phyloP scores from a whole-genome alignment of 2,888 invertebrate genomes.

The Cataglyphis rosenhaueri region DNA sequence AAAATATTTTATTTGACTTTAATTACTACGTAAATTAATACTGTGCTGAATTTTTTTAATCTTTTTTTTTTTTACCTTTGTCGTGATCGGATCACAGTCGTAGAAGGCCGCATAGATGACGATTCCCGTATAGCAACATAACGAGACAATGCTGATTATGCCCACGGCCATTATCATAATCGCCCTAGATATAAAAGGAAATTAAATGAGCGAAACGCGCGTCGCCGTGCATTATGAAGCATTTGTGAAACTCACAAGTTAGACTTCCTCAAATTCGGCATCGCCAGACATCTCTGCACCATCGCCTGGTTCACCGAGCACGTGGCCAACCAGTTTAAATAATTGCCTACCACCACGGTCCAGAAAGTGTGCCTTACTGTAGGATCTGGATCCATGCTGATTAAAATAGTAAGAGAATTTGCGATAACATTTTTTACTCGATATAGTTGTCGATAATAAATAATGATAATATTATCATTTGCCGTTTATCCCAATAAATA shows the following conservation, averaged over 20 bases:
- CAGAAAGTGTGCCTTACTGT: slow-evolving; percentile 93
- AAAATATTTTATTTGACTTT: not conserved
- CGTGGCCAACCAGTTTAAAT: slow-evolving; percentile 92
- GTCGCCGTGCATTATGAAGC: not conserved
- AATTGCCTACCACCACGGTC: slow-evolving; percentile 92
- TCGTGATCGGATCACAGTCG: slow-evolving; percentile 94
- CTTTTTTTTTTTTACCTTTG: slow-evolving; percentile 85
- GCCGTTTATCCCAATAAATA: no score
- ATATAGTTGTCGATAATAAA: not conserved
- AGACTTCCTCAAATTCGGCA: slow-evolving; percentile 90
- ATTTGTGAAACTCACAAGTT: slow-evolving; percentile 87
- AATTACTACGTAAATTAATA: no score
- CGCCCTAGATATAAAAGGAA: slow-evolving; percentile 86
- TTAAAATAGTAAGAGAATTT: slow-evolving; percentile 65
- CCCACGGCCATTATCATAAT: slow-evolving; percentile 92
- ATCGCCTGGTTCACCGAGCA: slow-evolving; percentile 95
- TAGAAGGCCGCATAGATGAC: slow-evolving; percentile 94
- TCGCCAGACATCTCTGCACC: slow-evolving; percentile 93
- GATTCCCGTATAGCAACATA: slow-evolving; percentile 94
- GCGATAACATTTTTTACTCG: slow-evolving; percentile 12
- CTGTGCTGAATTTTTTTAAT: not conserved
- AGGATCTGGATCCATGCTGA: slow-evolving; percentile 91
- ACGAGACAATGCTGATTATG: slow-evolving; percentile 90
- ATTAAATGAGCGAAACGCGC: slow-evolving; percentile 16
- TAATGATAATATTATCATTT: not conserved